Evolutionary conservation across 2,888 invertebrate species (phyloP), one percentile per base, ranked within the genome.

Genomic region (Colostygia pectinataria): DNA sequence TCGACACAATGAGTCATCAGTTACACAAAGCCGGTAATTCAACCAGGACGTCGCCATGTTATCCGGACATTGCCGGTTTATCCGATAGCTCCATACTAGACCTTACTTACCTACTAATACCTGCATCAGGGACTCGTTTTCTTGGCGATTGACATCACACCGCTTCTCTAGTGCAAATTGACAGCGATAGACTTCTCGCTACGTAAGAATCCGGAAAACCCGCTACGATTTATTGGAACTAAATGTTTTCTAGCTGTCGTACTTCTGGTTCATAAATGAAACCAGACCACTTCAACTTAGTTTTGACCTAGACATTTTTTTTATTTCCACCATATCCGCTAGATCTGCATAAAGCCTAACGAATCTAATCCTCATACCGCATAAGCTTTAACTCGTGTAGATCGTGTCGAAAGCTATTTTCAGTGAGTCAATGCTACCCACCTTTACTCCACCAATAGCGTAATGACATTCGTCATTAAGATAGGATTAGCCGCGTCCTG

Each of bases 1-100:
- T 61, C 62, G 55, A 61, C 61, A 69, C 72, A 73, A 71, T 71
- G 65, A 71, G 65, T 69, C 68, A 73, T 73, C 73, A 71, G 71
- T 71, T 66, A 73, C 71, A 71, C 66, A 73, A 73, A 71, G 70
- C 73, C 68, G 68, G 66, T 70, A 68, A 73, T 73, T 71, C 69
- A 68, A 63, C 63, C 67, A 66, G 65, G 65, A 66, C 66, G 65
- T 63, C 63, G 64, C 63, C 65, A 44, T 71, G 69, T 71, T 72
- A 74, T 66, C 73, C 72, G 66, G 66, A 65, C 66, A 65, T 65
- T 61, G 61, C 59, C 57, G 44, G 63, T 58, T 59, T 54, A 57
- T 44, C 46, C 52, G 53, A 55, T 57, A 56, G 53, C 61, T 60
- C 57, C 47, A 51, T 60, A 55, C 49, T 44, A 51, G 53, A 53